These are phyloP conservation scores for Tetragnatha montana DNA, from an alignment of 2,888 invertebrate species.

Conservation along the genomic window DNA sequence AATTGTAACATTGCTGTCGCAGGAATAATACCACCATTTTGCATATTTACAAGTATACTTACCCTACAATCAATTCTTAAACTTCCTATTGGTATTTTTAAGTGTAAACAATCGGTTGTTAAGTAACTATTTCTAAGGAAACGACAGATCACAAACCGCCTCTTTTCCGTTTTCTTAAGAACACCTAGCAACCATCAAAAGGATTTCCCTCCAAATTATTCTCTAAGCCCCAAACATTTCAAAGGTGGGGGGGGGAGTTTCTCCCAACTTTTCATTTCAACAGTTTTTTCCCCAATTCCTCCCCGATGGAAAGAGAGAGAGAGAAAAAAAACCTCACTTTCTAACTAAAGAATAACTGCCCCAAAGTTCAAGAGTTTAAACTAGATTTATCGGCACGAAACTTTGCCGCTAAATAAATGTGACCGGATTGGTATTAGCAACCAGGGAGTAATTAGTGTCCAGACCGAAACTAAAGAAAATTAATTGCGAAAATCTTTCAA, in stretches of 20 bases:
- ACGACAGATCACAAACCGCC: background rate
- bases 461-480: background rate
- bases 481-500: slow-evolving; percentile 1
- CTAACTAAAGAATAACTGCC: slow-evolving; percentile 1
- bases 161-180: background rate
- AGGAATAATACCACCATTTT: background rate
- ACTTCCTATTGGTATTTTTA: background rate
- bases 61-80: background rate
- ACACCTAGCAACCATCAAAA: background rate
- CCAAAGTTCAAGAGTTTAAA: background rate
- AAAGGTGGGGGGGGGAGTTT: background rate
- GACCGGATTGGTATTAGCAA: background rate
- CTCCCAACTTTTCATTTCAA: background rate
- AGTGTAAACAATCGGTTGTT: background rate
- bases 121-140: background rate
- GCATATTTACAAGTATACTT: background rate
- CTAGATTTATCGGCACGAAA: slow-evolving; percentile 19
- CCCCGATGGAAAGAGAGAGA: too few relatives aligned
- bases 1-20: too few relatives aligned
- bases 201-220: background rate
- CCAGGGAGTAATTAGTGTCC: slow-evolving; percentile 2
- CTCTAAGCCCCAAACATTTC: background rate
- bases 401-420: slow-evolving; percentile 4
- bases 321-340: background rate
- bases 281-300: background rate